phyloP scores from a whole-genome alignment of 1,140 invertebrate genomes.

The Drosophila leontia region DNA sequence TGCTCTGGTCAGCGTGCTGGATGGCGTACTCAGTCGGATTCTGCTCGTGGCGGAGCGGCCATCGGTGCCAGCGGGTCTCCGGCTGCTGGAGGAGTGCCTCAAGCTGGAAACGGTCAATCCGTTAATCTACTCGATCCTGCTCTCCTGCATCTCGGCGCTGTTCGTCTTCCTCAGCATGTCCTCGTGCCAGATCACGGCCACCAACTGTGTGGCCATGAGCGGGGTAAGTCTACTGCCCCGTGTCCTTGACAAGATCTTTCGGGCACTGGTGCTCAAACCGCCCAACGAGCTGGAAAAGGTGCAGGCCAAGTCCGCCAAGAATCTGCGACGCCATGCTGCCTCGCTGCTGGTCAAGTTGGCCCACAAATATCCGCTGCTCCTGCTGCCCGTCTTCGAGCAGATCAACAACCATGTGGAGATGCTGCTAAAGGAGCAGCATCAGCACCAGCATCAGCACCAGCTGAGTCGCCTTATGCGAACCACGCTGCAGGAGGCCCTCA shows the following conservation, averaged over 20 bases:
- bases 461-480: slow-evolving; percentile 94
- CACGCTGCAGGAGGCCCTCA: slow-evolving; percentile 91
- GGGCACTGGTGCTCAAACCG: slow-evolving; percentile 90
- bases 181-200: slow-evolving; percentile 89
- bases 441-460: slow-evolving; percentile 85
- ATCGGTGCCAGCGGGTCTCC: slow-evolving; percentile 88
- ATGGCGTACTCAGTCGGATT: slow-evolving; percentile 92
- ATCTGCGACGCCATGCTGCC: slow-evolving; percentile 94
- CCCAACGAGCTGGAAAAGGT: slow-evolving; percentile 86
- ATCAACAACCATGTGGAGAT: slow-evolving; percentile 91
- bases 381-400: slow-evolving; percentile 94
- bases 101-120: slow-evolving; percentile 90
- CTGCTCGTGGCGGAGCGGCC: slow-evolving; percentile 88
- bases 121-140: slow-evolving; percentile 91
- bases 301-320: slow-evolving; percentile 88
- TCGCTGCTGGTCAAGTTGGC: slow-evolving; percentile 95
- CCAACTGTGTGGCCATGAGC: slow-evolving; percentile 88
- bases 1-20: slow-evolving; percentile 89
- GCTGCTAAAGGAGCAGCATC: slow-evolving; percentile 86
- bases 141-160: slow-evolving; percentile 95
- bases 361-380: slow-evolving; percentile 92
- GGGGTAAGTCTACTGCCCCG: slow-evolving; percentile 90
- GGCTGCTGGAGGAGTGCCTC: slow-evolving; percentile 91
- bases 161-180: slow-evolving; percentile 96
- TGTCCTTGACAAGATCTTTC: slow-evolving; percentile 95